Base-by-base conservation (phyloP, 2,888 invertebrate genomes). In the Diarsia brunnea region DNA sequence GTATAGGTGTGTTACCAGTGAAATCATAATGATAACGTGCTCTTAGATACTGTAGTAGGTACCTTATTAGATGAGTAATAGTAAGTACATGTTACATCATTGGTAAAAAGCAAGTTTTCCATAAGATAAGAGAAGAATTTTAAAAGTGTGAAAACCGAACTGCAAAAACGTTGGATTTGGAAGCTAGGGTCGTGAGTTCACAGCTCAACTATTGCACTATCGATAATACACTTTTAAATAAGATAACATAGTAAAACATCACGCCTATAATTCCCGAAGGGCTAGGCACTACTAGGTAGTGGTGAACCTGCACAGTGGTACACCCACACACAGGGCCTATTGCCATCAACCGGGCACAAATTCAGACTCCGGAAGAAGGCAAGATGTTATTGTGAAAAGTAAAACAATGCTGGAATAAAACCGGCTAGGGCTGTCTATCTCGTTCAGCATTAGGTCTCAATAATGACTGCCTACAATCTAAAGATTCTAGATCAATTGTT, bases 21-120 rank as follows among this genome's bases (percentile, higher is more conserved):
- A 73, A 80, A 73, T 84, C 75, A 69, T 70, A 19, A 12, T 51
- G 84, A 80, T 82, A 82, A 68, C 51, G 27, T 21, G 3, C 11
- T 63, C 24, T 63, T 45, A 78, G 58, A 79, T 79, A 51, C 14
- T 47, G 8, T 11, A n/a, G 21, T 31, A 60, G n/a, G 24, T 65
- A 60, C 19, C 11, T 61, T 24, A 53, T 43, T 45, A 8, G 12
- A 76, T 53, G 60, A 68, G 21, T 68, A 51, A 68, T 8, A 7
- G 16, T 8, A 51, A 27, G 31, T 21, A 21, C 0, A 47, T 19
- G n/a, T 45, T 67, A 60, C 67, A 60, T 76, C 21, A 76, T 68
- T 24, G 16, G 8, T 45, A 14, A 45, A 45, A 61, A 45, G 16
- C 12, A 24, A 16, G 2, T 31, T 45, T 51, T 65, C n/a, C 11